Evolutionary conservation across 1,140 invertebrate species (phyloP), one percentile per base, ranked within the genome.

Genomic region (Triops longicaudatus): DNA sequence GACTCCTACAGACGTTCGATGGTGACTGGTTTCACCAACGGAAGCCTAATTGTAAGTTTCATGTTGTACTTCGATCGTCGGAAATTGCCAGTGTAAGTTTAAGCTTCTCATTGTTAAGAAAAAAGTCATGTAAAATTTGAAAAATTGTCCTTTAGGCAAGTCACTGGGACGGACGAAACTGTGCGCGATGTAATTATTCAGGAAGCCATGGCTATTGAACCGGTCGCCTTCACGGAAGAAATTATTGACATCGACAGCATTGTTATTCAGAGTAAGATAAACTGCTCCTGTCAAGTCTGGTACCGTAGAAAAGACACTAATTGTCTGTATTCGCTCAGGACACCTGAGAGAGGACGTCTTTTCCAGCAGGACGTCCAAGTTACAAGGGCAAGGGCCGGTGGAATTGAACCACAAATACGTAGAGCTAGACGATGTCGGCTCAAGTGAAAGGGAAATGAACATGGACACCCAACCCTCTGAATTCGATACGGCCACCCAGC

Each of bases 21-120:
- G 12, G 88, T 92, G 78, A 89, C 90, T 41, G 88, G 87, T 81
- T 91, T 93, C 81, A 88, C 90, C 26, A 90, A 89, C 79, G 87
- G 89, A 76, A 87, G 88, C 75, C 82, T 91, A n/a, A 89, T 91
- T 79, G 89, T 92, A 11, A 90, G 90, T 83, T 93, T 92, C 83
- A 88, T 87, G 83, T 80, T 93, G 11, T 89, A 90, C 79, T 84
- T 93, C 26, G 91, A 93, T 82, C 86, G 90, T 80, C 89, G 89
- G 86, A 91, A 92, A 88, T 87, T 92, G 80, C 88, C 90, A 5
- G 89, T 86, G 87, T 89, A 84, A 80, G 82, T 81, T 75, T 50
- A n/a, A 14, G 42, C 12, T 76, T 43, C 41, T 79, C 73, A 4
- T 4, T 76, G 77, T 75, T 27, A 42, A 27, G 73, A 79, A n/a